These are phyloP conservation scores for Branchinecta lindahli DNA, from an alignment of 1,140 invertebrate species.

Conservation along the genomic window DNA sequence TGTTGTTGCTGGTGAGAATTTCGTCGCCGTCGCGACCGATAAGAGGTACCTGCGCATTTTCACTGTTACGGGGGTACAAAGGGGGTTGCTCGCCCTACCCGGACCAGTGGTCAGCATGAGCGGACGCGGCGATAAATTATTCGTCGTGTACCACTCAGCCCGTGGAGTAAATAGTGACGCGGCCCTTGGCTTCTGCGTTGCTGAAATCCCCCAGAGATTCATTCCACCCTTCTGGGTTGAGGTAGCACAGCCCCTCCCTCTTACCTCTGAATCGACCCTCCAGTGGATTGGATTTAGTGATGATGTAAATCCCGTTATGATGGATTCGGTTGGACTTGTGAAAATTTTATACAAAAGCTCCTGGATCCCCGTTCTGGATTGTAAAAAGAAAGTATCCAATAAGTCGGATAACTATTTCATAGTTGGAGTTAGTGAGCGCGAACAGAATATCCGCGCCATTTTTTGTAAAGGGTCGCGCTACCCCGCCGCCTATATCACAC, in stretches of 20 bases:
- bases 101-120: constrained; percentile 53
- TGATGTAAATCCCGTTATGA: constrained; percentile 39
- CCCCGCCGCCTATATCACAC: constrained; percentile 67
- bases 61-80: constrained; percentile 66
- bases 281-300: constrained; percentile 70
- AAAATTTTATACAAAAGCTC: constrained; percentile 44
- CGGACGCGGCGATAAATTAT: constrained; percentile 48
- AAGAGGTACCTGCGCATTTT: constrained; percentile 59
- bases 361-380: constrained; percentile 66
- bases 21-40: constrained; percentile 61
- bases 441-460: constrained; percentile 58
- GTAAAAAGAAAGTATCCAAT: constrained; percentile 46
- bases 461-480: constrained; percentile 72
- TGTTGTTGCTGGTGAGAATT: constrained; percentile 50
- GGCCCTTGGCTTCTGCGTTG: background rate
- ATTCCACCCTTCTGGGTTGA: constrained; percentile 24
- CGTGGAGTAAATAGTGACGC: constrained; percentile 26
- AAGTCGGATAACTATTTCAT: constrained; percentile 67
- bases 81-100: constrained; percentile 52
- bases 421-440: constrained; percentile 54
- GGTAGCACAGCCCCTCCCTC: constrained; percentile 38
- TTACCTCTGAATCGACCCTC: constrained; percentile 50
- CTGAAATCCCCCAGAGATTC: background rate
- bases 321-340: constrained; percentile 47
- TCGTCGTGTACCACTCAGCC: constrained; percentile 55